These are phyloP conservation scores for Cistogaster globosa DNA, from an alignment of 2,888 invertebrate genomes.

Conservation along the genomic window DNA sequence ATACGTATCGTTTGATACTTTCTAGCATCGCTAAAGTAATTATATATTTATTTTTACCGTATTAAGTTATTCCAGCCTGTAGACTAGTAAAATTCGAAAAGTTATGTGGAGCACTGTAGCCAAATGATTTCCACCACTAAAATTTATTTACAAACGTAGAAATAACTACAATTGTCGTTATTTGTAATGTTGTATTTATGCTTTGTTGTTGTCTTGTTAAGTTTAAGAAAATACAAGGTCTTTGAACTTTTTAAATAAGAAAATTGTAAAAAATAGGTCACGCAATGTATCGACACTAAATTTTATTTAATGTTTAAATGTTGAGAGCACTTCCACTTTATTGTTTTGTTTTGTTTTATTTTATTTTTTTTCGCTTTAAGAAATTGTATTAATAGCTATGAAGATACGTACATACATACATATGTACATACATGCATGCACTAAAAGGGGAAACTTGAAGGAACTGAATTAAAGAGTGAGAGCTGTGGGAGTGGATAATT, in stretches of 20 bases:
- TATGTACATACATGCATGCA: too few relatives aligned
- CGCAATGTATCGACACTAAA: slow-evolving; percentile 55
- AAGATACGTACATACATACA: too few relatives aligned
- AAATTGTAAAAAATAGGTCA: slow-evolving; percentile 60
- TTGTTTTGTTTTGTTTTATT: background rate
- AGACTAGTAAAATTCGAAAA: background rate
- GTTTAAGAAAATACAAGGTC: slow-evolving; percentile 51
- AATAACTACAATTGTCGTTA: slow-evolving; percentile 5
- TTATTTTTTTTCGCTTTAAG: slow-evolving; percentile 1
- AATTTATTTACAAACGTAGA: background rate
- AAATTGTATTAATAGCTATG: too few relatives aligned
- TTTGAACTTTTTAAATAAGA: slow-evolving; percentile 59
- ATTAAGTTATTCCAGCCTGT: too few relatives aligned
- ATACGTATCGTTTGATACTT: too few relatives aligned
- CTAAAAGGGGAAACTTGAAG: background rate
- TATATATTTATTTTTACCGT: too few relatives aligned
- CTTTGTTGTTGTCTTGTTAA: slow-evolving; percentile 34
- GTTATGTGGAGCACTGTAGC: background rate
- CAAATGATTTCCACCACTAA: background rate
- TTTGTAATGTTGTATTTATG: slow-evolving; percentile 4
- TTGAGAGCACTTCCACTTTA: slow-evolving; percentile 12
- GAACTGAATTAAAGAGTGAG: background rate
- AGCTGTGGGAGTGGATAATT: background rate
- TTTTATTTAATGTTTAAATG: slow-evolving; percentile 25
- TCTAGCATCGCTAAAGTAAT: too few relatives aligned